These are phyloP conservation scores for Nerophis lumbriciformis DNA, from an alignment of 2,113 vertebrate species.

Conservation along the genomic window DNA sequence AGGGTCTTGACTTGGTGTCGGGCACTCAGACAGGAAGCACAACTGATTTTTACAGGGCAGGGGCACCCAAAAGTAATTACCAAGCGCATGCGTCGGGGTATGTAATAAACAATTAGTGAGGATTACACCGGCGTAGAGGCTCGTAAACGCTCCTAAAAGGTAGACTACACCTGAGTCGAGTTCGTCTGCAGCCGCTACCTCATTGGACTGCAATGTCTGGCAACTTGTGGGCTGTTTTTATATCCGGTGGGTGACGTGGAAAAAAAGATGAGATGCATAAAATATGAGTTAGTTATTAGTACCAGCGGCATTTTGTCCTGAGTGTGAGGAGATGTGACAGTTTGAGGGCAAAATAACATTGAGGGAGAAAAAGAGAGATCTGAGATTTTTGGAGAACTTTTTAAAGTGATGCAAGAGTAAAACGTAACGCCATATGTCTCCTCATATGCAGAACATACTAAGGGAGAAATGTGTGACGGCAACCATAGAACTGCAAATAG, in stretches of 20 bases:
- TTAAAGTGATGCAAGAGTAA: slow-evolving; percentile 23
- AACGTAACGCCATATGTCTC: slow-evolving; percentile 26
- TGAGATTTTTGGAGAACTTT: slow-evolving; percentile 14
- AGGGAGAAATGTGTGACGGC: too few species aligned
- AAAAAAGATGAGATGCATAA: slow-evolving; percentile 1
- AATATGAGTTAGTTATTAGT: background rate
- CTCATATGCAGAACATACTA: slow-evolving; percentile 30
- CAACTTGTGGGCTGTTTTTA: slow-evolving; percentile 11
- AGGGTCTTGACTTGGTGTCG: slow-evolving; percentile 30
- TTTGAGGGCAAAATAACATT: slow-evolving; percentile 2
- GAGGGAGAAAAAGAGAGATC: slow-evolving; percentile 15
- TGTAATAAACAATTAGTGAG: slow-evolving; percentile 64
- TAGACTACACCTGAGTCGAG: slow-evolving; percentile 56
- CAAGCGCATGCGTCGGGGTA: slow-evolving; percentile 40
- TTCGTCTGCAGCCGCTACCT: slow-evolving; percentile 43
- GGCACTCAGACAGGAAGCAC: slow-evolving; percentile 58
- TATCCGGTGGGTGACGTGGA: background rate
- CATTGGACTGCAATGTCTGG: slow-evolving; percentile 40
- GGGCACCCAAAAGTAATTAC: slow-evolving; percentile 57
- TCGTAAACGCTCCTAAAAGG: slow-evolving; percentile 53
- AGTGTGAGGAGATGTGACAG: slow-evolving; percentile 12
- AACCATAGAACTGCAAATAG: too few species aligned
- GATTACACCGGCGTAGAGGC: slow-evolving; percentile 53
- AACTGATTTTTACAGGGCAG: slow-evolving; percentile 48
- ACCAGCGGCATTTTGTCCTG: slow-evolving; percentile 1